These are phyloP conservation scores for Lithophane ornitopus DNA, from an alignment of 2,888 invertebrate species.

Conservation along the genomic window DNA sequence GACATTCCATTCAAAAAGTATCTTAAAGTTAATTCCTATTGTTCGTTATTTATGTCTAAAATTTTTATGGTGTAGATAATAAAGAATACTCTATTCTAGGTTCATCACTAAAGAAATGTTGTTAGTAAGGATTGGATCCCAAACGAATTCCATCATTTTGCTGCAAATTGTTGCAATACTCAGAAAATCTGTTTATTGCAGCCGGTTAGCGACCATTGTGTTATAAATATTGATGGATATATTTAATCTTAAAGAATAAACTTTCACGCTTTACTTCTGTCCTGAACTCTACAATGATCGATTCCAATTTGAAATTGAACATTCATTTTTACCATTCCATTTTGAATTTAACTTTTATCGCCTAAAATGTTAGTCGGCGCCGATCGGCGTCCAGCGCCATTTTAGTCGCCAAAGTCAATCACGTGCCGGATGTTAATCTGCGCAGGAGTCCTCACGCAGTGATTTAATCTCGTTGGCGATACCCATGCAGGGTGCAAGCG, in stretches of 20 bases:
- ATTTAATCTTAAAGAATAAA: conserved; percentile 1
- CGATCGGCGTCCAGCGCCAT: conserved; percentile 40
- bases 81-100: not conserved
- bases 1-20: conserved; percentile 38
- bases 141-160: not conserved
- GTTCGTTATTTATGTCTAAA: not conserved
- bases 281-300: conserved; percentile 23
- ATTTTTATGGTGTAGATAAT: not conserved
- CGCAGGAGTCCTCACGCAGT: conserved; percentile 70
- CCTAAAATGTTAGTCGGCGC: conserved; percentile 25
- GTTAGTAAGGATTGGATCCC: not conserved
- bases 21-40: conserved; percentile 8
- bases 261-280: not conserved
- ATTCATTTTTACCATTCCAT: conserved; percentile 13
- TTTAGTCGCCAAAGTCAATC: conserved; percentile 65
- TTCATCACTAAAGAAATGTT: not conserved
- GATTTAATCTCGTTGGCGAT: conserved; percentile 71
- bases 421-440: conserved; percentile 76
- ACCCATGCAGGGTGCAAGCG: conserved; percentile 60
- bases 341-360: conserved; percentile 8
- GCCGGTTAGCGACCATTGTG: not conserved
- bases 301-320: conserved; percentile 2
- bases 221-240: not conserved
- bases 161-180: not conserved
- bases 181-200: not conserved